Evolutionary conservation across 2,888 invertebrate species (phyloP).

Genomic region (Phortica okadai): DNA sequence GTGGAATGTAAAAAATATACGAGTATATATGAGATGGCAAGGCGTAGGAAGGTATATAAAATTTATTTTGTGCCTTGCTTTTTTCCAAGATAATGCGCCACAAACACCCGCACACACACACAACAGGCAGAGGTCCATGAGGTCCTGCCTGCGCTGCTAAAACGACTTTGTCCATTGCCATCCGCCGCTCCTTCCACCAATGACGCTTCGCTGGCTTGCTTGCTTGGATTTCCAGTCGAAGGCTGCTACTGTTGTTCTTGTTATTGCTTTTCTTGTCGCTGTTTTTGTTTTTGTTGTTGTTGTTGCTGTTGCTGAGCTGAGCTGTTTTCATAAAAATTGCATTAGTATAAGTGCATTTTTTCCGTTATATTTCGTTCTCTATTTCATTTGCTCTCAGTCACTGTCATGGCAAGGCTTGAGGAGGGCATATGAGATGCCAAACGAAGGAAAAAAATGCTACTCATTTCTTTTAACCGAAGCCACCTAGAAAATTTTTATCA

Average conservation of each 20-base stretch:
- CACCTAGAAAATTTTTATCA: slow-evolving; percentile 23
- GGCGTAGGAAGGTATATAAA: background rate
- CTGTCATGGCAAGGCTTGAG: background rate
- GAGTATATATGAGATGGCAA: background rate
- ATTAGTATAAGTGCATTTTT: slow-evolving; percentile 46
- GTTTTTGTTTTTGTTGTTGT: slow-evolving; percentile 34
- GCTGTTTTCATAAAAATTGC: slow-evolving; percentile 33
- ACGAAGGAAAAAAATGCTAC: slow-evolving; percentile 13
- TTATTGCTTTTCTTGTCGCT: slow-evolving; percentile 7
- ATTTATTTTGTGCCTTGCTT: background rate
- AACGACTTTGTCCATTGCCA: background rate
- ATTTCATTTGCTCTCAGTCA: background rate
- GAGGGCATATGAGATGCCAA: background rate
- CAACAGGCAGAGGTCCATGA: no score
- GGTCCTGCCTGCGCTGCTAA: background rate
- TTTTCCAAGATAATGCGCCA: slow-evolving; percentile 2
- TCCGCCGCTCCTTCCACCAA: no score
- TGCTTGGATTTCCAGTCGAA: background rate
- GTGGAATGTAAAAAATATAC: background rate
- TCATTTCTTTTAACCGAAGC: slow-evolving; percentile 24
- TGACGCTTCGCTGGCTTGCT: no score
- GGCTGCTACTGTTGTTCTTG: background rate
- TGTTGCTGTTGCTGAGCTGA: background rate
- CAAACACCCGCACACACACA: background rate
- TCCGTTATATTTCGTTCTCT: slow-evolving; percentile 16